Evolutionary conservation across 2,797 vertebrate species (phyloP).

Genomic region (Urophycis tenuis): DNA sequence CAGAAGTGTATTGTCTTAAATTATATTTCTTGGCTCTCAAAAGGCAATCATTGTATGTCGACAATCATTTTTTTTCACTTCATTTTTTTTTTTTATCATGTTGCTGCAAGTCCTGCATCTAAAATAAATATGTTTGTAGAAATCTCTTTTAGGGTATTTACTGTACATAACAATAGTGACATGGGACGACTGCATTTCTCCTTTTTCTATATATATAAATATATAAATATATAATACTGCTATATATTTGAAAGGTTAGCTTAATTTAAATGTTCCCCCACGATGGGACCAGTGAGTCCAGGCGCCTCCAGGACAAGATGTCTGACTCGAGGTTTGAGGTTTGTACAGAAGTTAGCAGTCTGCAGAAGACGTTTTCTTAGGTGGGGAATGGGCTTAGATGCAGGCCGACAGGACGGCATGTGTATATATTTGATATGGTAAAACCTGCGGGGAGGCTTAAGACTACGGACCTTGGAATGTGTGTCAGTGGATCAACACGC

Average conservation of each 20-base stretch:
- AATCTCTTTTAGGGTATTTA: constrained; percentile 57
- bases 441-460: constrained; percentile 50
- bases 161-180: constrained; percentile 61
- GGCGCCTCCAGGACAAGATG: constrained; percentile 25
- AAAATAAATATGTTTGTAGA: constrained; percentile 52
- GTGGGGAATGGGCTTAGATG: constrained; percentile 47
- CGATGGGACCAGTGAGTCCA: constrained; percentile 31
- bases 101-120: constrained; percentile 54
- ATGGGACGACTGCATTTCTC: constrained; percentile 52
- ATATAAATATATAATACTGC: background rate
- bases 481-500: constrained; percentile 9
- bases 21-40: constrained; percentile 52
- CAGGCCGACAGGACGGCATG: constrained; percentile 40
- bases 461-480: constrained; percentile 48
- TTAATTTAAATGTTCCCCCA: constrained; percentile 62
- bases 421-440: constrained; percentile 54
- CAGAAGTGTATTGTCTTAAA: constrained; percentile 56
- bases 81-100: constrained; percentile 15
- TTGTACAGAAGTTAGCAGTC: constrained; percentile 61
- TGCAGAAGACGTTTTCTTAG: constrained; percentile 57
- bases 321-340: constrained; percentile 22
- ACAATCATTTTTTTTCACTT: constrained; percentile 60
- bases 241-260: constrained; percentile 42
- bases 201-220: constrained; percentile 15
- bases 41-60: constrained; percentile 65